Base-by-base conservation (phyloP, 2,113 vertebrate species). In the Myrmecobius fasciatus region DNA sequence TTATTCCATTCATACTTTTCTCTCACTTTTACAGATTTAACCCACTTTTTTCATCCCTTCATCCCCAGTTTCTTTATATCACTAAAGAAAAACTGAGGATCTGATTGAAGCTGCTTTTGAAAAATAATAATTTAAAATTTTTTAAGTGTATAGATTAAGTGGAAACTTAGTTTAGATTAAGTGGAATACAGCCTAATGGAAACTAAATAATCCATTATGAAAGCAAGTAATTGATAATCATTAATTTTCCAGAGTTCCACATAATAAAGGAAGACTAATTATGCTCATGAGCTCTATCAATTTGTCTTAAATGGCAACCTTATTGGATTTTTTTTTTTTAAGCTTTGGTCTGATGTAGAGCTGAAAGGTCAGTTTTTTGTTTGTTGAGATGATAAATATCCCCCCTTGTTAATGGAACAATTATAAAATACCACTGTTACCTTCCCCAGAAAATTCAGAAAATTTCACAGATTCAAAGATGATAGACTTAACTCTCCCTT, bases 171-270 rank as follows among this genome's bases (percentile, higher is more conserved):
- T 75, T 93, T 25, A 92, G 53, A 53, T 93, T 95, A 75, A 91
- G 26, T 49, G 52, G 91, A 3, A 94, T 92, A 92, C 67, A 53
- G 89, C 88, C 93, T 95, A 91, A 95, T 95, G 93, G 96, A 96
- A 97, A 97, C 96, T 54, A 96, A 97, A 97, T 95, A 93, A 93
- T 83, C 94, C 93, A 36, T 91, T 95, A 75, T 60, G 67, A 89
- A 95, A 95, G 93, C 93, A 94, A 98, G 95, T 56, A 94, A 98
- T 95, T 93, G 8, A 49, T 56, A 36, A 92, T 95, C 46, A 8
- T 91, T 95, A 93, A 92, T 96, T 96, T 96, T 43, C 89, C 94
- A 95, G 95, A 75, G 91, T 96, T 93, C 56, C 92, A 36, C 67
- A 14, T 92, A 53, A 75, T 95, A 92, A 97, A 95, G 93, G 52